phyloP scores from a whole-genome alignment of 2,113 vertebrate species.

The Turdus rufiventris region DNA sequence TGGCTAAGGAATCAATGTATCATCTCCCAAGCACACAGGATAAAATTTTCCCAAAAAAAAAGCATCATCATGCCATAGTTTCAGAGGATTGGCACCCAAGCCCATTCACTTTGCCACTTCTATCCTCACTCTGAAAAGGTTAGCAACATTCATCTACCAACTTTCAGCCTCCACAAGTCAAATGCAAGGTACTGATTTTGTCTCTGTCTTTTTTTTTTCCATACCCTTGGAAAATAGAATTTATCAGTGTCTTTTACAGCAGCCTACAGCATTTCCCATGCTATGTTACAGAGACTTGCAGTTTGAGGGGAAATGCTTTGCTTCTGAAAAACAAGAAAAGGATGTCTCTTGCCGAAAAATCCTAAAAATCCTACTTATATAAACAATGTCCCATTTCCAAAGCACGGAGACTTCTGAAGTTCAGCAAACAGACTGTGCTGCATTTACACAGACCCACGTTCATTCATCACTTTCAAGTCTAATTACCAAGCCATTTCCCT shows the following conservation, averaged over 20 bases:
- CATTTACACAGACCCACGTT: constrained; percentile 37
- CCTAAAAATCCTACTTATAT: constrained; percentile 58
- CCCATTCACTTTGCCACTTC: background rate
- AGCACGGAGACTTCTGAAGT: constrained; percentile 47
- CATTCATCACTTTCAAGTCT: constrained; percentile 65
- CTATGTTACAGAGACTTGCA: background rate
- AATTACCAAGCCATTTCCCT: constrained; percentile 62
- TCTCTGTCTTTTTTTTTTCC: accelerated
- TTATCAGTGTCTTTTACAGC: background rate
- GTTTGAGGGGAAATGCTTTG: background rate
- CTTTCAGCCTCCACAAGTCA: background rate
- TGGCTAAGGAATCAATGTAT: background rate
- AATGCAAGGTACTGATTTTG: background rate
- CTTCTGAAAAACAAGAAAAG: constrained; percentile 55
- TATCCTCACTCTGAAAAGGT: background rate
- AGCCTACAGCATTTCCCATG: constrained; percentile 3
- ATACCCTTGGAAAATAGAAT: background rate
- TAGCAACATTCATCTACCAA: background rate
- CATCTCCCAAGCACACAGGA: background rate
- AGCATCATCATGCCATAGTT: background rate
- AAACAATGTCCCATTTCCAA: constrained; percentile 56
- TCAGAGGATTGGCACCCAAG: background rate
- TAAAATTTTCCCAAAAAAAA: accelerated
- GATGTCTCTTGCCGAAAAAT: constrained; percentile 45
- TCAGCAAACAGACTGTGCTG: constrained; percentile 46